Evolutionary conservation across 2,113 vertebrate species (phyloP).

Genomic region (Nycticebus coucang): DNA sequence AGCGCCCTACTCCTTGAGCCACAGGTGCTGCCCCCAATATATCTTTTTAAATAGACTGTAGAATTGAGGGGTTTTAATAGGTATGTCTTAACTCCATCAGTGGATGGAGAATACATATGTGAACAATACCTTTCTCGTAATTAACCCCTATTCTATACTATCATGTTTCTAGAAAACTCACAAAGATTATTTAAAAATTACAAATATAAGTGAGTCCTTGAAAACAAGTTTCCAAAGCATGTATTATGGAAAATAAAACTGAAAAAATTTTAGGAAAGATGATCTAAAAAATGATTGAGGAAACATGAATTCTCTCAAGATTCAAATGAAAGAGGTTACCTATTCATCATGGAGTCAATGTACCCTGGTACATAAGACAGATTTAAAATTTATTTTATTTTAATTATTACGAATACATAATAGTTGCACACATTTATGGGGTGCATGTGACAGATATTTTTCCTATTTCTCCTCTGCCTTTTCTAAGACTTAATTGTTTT

Average conservation of each 20-base stretch:
- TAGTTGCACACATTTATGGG: neutral
- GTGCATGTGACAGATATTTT: neutral
- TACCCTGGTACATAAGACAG: neutral
- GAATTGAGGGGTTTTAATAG: neutral
- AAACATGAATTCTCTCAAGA: neutral
- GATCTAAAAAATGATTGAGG: neutral
- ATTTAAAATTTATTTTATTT: neutral
- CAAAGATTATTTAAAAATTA: neutral
- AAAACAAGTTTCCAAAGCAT: neutral
- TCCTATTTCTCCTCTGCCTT: neutral
- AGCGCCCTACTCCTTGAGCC: too few relatives aligned
- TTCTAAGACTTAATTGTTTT: neutral
- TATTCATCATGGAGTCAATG: neutral
- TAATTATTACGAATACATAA: neutral
- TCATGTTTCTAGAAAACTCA: neutral
- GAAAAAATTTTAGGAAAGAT: neutral
- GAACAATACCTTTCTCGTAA: neutral
- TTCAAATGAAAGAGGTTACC: neutral
- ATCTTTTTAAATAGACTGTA: neutral
- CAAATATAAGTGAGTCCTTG: neutral
- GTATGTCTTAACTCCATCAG: neutral
- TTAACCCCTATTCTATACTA: neutral
- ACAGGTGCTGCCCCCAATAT: too few relatives aligned
- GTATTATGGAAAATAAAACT: neutral
- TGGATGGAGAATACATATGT: neutral